Evolutionary conservation across 2,113 vertebrate species (phyloP), one percentile per base, ranked within the genome.

Genomic region (Dasypus novemcinctus): DNA sequence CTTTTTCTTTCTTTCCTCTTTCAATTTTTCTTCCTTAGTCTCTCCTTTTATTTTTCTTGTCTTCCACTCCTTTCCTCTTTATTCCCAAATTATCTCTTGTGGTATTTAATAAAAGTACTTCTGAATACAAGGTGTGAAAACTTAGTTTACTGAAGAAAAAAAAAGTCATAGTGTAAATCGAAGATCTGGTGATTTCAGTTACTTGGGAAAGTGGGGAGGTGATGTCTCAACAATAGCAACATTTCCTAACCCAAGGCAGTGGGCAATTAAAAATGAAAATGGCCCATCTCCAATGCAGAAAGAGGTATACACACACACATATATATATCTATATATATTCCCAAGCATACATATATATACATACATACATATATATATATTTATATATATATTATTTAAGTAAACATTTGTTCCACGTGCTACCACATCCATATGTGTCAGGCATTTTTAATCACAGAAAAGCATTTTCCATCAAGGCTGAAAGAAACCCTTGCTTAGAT

Each of bases 391-490:
- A 15, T 49, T 79, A 82, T 66, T 74, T 88, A 94, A 54, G 75
- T 49, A 85, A 95, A 59, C 36, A n/a, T 18, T 6, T 87, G 61
- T 92, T 83, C 43, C 17, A 15, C 13, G 4, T 52, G 27, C 57
- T 1, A 66, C 31, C 38, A n/a, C 12, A 69, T 83, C 52, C 54
- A 46, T 76, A 38, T 54, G 10, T 61, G 78, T 83, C 18, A 17
- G 33, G 68, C 57, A 87, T 66, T 96, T 95, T 94, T 96, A 90
- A 95, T 88, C 85, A 89, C 74, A 86, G 29, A 72, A 95, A 95
- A 84, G 64, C 27, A 63, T 72, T 92, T 93, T 84, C 64, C 31
- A 13, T 84, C 59, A 78, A 91, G 80, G 46, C 21, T 41, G 38
- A 79, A 91, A 88, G 83, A 81, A 91, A 87, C 41, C 52, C 79